A percentile compares a stretch with the other conserved stretches of the same genome.
Evolutionary conservation across 2,888 invertebrate species (phyloP).

Genomic region (Epistrophella euchroma): DNA sequence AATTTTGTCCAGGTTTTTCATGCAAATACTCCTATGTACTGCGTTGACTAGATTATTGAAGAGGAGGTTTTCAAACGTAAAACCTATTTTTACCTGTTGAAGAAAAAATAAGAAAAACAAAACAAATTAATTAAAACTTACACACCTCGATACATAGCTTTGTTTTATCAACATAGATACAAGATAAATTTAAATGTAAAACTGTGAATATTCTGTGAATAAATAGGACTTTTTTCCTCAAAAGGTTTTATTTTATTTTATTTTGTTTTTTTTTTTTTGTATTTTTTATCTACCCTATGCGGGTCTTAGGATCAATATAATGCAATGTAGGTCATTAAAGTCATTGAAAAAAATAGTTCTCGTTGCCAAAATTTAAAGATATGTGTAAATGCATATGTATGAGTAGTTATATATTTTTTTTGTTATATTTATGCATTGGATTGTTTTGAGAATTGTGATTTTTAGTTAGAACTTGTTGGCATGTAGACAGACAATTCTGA

Average conservation of each 20-base stretch:
- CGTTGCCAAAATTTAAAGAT: neutral
- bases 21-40: slow-evolving; percentile 56
- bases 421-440: neutral
- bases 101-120: slow-evolving; percentile 28
- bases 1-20: slow-evolving; percentile 21
- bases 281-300: neutral
- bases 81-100: slow-evolving; percentile 29
- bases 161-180: slow-evolving; percentile 3
- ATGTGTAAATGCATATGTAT: no score
- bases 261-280: slow-evolving; percentile 1
- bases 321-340: neutral
- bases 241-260: neutral
- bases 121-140: slow-evolving; percentile 69
- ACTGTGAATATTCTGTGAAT: neutral
- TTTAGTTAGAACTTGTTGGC: neutral
- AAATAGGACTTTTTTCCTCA: slow-evolving; percentile 1
- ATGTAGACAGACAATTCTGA: neutral
- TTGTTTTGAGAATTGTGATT: neutral
- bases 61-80: neutral
- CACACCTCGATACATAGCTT: slow-evolving; percentile 6
- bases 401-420: no score
- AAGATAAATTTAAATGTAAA: slow-evolving; percentile 12
- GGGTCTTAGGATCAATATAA: slow-evolving; percentile 33
- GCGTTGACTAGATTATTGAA: slow-evolving; percentile 18
- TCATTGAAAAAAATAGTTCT: neutral